Percentiles rank a stretch among this genome's conserved stretches.
phyloP scores from a whole-genome alignment of 2,888 invertebrate genomes.

The Petrolisthes manimaculis region DNA sequence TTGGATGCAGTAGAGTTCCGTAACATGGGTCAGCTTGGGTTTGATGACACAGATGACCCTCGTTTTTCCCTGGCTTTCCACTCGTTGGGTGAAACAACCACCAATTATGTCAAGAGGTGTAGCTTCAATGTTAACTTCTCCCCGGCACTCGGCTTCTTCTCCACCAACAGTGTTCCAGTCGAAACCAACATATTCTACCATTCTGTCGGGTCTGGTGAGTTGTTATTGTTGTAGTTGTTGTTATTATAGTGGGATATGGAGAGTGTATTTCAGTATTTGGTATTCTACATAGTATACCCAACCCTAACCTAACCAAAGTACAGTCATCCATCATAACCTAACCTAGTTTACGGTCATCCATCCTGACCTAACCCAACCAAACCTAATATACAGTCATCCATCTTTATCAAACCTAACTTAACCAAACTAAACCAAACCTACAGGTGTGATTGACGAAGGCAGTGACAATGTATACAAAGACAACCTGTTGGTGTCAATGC shows the following conservation, averaged over 20 bases:
- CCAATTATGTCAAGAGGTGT: conserved; percentile 51
- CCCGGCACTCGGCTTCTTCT: conserved; percentile 53
- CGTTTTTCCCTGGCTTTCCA: conserved; percentile 54
- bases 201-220: conserved; percentile 52
- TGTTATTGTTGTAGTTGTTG: background rate
- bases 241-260: background rate
- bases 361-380: background rate
- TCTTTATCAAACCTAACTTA: background rate
- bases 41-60: conserved; percentile 45
- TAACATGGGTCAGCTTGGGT: conserved; percentile 58
- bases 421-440: background rate
- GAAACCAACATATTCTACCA: conserved; percentile 53
- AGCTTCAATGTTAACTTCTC: conserved; percentile 60
- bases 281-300: background rate
- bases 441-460: conserved; percentile 55
- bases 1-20: conserved; percentile 51
- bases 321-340: background rate
- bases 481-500: conserved; percentile 45
- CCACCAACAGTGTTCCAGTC: conserved; percentile 35
- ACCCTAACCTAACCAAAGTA: background rate
- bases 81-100: conserved; percentile 20
- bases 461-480: conserved; percentile 28
- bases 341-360: background rate
- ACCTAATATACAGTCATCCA: background rate
- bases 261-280: background rate